Evolutionary conservation across 1,140 invertebrate genomes (phyloP).

Genomic region (Agrypnia vestita): DNA sequence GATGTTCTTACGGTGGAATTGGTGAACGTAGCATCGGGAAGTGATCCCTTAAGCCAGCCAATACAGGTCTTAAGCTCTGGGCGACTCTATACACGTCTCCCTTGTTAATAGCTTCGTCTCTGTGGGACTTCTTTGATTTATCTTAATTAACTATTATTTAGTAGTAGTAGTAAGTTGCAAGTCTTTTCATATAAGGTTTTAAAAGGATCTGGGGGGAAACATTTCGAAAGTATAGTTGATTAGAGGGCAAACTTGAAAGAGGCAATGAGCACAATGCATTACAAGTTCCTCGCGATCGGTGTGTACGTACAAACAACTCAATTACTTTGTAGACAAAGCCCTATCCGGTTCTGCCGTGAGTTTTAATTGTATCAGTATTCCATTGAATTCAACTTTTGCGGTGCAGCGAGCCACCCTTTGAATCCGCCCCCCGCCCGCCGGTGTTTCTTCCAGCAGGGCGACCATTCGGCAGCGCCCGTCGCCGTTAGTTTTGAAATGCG

Average conservation of each 20-base stretch:
- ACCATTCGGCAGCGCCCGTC: background rate
- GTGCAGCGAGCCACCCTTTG: background rate
- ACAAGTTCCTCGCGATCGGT: background rate
- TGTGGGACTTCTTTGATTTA: no score
- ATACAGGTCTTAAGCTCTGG: no score
- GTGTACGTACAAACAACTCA: no score
- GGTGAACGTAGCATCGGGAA: no score
- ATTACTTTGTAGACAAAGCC: no score
- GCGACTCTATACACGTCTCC: no score
- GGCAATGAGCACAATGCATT: background rate
- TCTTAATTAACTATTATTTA: no score
- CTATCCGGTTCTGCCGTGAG: background rate
- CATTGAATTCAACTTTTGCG: background rate
- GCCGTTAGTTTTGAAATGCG: background rate
- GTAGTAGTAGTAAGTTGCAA: no score
- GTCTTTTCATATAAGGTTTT: background rate
- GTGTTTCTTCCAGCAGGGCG: background rate
- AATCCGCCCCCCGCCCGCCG: no score
- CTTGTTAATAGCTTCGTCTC: no score
- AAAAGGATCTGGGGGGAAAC: background rate
- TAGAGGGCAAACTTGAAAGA: background rate
- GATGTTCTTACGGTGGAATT: no score
- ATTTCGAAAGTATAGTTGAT: background rate
- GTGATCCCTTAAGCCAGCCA: no score
- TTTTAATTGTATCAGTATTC: conserved; percentile 8